Conservation (phyloP, 1,140 invertebrate species). For the Achroia grisella region DNA sequence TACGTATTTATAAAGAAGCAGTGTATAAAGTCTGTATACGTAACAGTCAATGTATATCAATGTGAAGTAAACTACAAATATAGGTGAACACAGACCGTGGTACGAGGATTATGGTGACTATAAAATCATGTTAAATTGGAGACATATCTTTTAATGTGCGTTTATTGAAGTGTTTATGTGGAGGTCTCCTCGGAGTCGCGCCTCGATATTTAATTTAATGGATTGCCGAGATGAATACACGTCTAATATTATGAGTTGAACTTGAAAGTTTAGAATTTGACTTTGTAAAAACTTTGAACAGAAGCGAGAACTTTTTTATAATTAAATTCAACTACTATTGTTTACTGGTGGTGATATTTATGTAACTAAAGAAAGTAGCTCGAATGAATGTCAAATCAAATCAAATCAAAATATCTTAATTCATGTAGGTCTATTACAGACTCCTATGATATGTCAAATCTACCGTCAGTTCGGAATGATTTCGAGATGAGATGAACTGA, state of each 20-base stretch:
- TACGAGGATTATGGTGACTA: slow-evolving; percentile 45
- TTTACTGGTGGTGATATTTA: too few relatives aligned
- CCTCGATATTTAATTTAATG: slow-evolving; percentile 11
- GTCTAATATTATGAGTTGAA: slow-evolving; percentile 3
- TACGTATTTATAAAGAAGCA: slow-evolving; percentile 4
- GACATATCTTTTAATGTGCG: slow-evolving; percentile 62
- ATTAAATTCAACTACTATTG: too few relatives aligned
- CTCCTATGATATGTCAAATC: too few relatives aligned
- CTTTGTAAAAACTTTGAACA: too few relatives aligned
- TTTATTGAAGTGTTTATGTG: slow-evolving; percentile 62
- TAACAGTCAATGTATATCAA: slow-evolving; percentile 11
- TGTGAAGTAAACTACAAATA: neutral
- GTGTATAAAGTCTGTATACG: neutral
- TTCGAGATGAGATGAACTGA: too few relatives aligned
- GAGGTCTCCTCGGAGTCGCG: slow-evolving; percentile 27
- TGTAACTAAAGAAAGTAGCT: too few relatives aligned
- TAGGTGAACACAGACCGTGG: neutral
- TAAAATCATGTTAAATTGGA: slow-evolving; percentile 63
- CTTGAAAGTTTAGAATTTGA: neutral
- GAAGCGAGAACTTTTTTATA: too few relatives aligned
- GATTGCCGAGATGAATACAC: slow-evolving; percentile 22
- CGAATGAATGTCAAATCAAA: too few relatives aligned
- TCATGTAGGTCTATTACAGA: too few relatives aligned
- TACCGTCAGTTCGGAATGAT: too few relatives aligned
- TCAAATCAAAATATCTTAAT: too few relatives aligned